These are phyloP conservation scores for Protobothrops flavoviridis DNA, from an alignment of 2,113 vertebrate genomes.

Conservation along the genomic window DNA sequence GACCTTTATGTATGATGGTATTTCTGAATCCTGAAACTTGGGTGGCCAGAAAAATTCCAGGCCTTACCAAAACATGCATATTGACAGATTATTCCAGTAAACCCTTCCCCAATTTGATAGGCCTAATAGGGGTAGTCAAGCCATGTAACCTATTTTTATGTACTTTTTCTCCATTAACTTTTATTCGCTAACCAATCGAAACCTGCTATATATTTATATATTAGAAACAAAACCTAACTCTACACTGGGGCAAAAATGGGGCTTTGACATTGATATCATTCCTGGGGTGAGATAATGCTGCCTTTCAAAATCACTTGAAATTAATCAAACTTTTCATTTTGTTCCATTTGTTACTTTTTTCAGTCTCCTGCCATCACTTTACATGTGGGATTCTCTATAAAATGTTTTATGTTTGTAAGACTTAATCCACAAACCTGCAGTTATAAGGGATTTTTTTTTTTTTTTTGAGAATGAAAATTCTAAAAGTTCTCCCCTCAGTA, in stretches of 20 bases:
- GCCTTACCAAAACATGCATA: not conserved
- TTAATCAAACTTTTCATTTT: not conserved
- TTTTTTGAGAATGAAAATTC: not conserved
- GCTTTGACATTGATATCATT: not conserved
- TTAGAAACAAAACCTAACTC: not conserved
- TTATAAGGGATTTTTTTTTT: not conserved
- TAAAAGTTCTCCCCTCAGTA: not conserved
- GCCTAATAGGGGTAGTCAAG: not conserved
- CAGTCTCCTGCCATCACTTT: not conserved
- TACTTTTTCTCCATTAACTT: not conserved
- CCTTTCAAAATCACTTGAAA: not conserved
- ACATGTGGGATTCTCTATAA: not conserved
- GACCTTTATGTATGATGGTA: not conserved
- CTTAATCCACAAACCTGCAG: not conserved
- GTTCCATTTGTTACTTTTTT: not conserved
- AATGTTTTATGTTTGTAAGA: not conserved
- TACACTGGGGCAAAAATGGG: not conserved
- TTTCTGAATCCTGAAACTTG: not conserved
- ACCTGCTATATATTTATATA: not conserved
- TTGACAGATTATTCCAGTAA: not conserved
- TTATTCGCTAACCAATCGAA: not conserved
- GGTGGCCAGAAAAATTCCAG: not conserved
- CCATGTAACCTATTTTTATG: not conserved
- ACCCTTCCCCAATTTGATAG: not conserved
- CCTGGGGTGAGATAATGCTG: not conserved